These are phyloP conservation scores for Patella depressa DNA, from an alignment of 2,888 invertebrate genomes.

Conservation along the genomic window DNA sequence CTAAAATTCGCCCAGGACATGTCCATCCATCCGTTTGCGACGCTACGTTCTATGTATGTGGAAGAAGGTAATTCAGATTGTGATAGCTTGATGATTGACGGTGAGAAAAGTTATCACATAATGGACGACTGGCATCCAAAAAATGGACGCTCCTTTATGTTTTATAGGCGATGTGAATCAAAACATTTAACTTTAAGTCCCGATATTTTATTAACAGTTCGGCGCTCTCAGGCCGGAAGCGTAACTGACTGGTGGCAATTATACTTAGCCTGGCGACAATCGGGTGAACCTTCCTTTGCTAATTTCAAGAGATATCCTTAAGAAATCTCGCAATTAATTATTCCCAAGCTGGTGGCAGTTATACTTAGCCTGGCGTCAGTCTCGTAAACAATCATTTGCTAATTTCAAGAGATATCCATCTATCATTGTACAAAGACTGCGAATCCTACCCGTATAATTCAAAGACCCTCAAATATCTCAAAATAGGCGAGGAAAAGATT, in stretches of 20 bases:
- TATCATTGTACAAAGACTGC: too few species aligned
- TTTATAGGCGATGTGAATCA: constrained; percentile 56
- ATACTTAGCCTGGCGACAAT: neutral
- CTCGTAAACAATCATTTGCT: too few species aligned
- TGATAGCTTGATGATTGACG: constrained; percentile 39
- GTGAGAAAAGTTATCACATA: constrained; percentile 39
- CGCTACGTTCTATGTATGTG: constrained; percentile 35
- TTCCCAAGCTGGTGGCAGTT: neutral
- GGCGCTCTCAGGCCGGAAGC: neutral
- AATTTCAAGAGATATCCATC: too few species aligned
- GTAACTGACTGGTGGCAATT: neutral
- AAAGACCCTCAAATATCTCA: too few species aligned
- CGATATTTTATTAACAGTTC: constrained; percentile 51
- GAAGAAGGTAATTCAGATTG: constrained; percentile 36
- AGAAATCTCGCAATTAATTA: too few species aligned
- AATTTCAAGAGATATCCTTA: too few species aligned
- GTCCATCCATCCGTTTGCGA: constrained; percentile 28
- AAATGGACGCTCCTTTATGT: constrained; percentile 48
- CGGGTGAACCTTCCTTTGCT: too few species aligned
- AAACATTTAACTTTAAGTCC: constrained; percentile 56
- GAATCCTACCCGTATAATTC: too few species aligned
- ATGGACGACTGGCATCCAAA: constrained; percentile 45
- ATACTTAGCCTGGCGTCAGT: neutral
- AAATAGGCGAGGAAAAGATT: too few species aligned
- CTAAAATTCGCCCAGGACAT: constrained; percentile 17